A percentile compares a stretch with the other conserved stretches of the same genome.
Conservation (phyloP, 2,113 vertebrate genomes). For the Etheostoma cragini region DNA sequence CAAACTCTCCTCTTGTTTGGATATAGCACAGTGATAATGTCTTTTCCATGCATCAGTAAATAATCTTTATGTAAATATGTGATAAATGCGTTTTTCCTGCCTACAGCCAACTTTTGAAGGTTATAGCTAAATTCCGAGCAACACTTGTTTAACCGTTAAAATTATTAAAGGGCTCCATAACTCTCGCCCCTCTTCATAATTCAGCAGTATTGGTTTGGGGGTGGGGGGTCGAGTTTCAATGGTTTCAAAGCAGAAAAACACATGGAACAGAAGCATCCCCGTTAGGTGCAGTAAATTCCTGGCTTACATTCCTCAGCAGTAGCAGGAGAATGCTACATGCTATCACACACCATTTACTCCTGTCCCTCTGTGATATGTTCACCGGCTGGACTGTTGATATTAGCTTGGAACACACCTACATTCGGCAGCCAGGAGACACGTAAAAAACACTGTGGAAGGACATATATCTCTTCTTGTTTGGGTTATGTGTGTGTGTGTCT, state of each 20-base stretch:
- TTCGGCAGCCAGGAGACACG: conserved; percentile 57
- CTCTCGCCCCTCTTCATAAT: conserved; percentile 41
- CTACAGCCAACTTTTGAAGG: conserved; percentile 15
- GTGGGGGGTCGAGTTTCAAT: conserved; percentile 42
- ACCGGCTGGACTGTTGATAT: conserved; percentile 69
- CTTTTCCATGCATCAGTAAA: conserved; percentile 46
- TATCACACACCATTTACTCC: conserved; percentile 77
- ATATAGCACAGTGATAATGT: conserved; percentile 26
- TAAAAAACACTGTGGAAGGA: conserved; percentile 47
- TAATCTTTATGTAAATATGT: conserved; percentile 39
- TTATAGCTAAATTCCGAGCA: conserved; percentile 35
- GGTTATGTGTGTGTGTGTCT: conserved; percentile 41
- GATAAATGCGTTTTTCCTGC: conserved; percentile 35
- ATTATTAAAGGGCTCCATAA: conserved; percentile 49
- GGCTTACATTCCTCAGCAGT: conserved; percentile 74
- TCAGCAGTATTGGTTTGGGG: conserved; percentile 29
- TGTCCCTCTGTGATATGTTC: conserved; percentile 70
- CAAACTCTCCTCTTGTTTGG: conserved; percentile 52
- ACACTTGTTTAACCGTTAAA: conserved; percentile 56
- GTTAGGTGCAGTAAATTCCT: conserved; percentile 80
- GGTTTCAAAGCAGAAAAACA: conserved; percentile 74
- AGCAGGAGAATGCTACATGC: conserved; percentile 70
- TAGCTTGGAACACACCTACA: conserved; percentile 65
- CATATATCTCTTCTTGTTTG: conserved; percentile 70
- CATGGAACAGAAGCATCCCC: conserved; percentile 72